Evolutionary conservation across 2,797 vertebrate genomes (phyloP).

Genomic region (Thripadectes ignobilis): DNA sequence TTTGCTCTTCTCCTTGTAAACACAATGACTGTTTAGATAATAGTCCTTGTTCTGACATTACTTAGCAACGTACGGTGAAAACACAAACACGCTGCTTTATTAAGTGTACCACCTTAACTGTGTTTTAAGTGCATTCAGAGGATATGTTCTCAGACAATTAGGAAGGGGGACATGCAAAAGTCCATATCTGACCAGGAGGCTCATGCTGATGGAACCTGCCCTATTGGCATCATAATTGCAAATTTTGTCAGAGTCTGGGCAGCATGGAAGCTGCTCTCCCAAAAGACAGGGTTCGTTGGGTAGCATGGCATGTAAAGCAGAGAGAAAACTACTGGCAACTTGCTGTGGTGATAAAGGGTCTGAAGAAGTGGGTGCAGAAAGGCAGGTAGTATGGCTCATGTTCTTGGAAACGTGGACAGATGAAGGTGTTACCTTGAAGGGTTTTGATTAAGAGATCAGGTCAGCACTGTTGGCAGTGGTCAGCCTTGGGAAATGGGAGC

Average conservation of each 20-base stretch:
- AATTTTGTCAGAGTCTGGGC: neutral
- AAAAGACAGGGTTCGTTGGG: neutral
- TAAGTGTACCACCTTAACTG: neutral
- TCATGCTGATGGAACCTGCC: neutral
- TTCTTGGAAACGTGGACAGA: neutral
- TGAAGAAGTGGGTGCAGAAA: neutral
- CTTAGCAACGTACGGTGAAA: neutral
- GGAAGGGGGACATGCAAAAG: neutral
- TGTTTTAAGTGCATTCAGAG: neutral
- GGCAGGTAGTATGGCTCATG: neutral
- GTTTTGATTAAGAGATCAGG: neutral
- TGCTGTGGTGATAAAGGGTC: neutral
- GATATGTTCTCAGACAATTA: neutral
- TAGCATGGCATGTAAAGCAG: fast-evolving
- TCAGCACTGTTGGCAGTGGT: no score
- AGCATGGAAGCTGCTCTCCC: neutral
- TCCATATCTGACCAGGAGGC: neutral
- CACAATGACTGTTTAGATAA: neutral
- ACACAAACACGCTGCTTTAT: neutral
- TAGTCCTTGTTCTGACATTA: neutral
- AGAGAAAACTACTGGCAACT: neutral
- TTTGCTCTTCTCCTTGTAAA: neutral
- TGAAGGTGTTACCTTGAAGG: neutral
- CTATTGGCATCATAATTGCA: neutral
- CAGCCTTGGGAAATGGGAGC: neutral